Evolutionary conservation across 1,140 invertebrate species (phyloP), one percentile per base, ranked within the genome.

Genomic region (Euwallacea similis): DNA sequence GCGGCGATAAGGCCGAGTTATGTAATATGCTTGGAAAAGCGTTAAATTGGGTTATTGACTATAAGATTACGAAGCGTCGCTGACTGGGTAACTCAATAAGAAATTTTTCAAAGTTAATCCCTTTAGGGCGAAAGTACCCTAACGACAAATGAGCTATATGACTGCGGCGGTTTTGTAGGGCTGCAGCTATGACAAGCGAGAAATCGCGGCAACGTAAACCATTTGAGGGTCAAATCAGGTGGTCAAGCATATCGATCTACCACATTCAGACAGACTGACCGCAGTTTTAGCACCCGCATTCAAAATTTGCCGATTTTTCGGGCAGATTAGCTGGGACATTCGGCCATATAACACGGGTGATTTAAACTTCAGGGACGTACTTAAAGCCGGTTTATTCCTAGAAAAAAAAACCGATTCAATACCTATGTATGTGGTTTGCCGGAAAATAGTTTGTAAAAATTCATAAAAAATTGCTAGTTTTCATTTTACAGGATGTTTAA

Each of bases 211-310:
- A 70, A 55, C 50, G 11, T 42, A 46, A 55, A 62, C 46, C 42
- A 7, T 61, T 69, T 42, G 8, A 50, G 53, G 42, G n/a, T 33
- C n/a, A 63, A 70, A 70, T 70, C 68, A 58, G 15, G 44, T 63
- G 68, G 68, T 63, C 68, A 42, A 70, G 68, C 68, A 56, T 70
- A 47, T 42, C 68, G 68, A 55, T 70, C 68, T 62, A 62, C 68
- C 68, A 70, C 68, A 70, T 70, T 62, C 59, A 42, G 58, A 21
- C 46, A 46, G 56, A 21, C 41, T 70, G 68, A 70, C 68, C 68
- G 53, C 53, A 55, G 42, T 55, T 56, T 63, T 62, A 47, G 60
- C 53, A 56, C 15, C 13, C 7, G 44, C 53, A 56, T 62, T 70
- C 41, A 60, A 53, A 50, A 61, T 69, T 50, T 69, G 56, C 15